Evolutionary conservation across 2,797 vertebrate genomes (phyloP).

Genomic region (Ctenopoma multispine): DNA sequence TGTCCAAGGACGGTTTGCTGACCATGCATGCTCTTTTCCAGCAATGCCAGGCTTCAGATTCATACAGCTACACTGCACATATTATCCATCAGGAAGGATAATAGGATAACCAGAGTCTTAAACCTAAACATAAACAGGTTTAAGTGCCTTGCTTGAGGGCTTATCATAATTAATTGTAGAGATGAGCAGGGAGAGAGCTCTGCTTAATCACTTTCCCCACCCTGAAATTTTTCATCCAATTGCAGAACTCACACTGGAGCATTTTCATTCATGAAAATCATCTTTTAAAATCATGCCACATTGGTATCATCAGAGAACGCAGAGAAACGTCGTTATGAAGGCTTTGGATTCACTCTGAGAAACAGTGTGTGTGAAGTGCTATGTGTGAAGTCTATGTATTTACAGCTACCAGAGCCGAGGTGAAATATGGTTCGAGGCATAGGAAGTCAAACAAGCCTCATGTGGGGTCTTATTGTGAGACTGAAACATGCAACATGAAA

Average conservation of each 20-base stretch:
- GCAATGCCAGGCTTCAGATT: slow-evolving; percentile 12
- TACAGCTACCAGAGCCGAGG: slow-evolving; percentile 4
- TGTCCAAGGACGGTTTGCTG: slow-evolving; percentile 64
- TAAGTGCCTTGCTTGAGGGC: slow-evolving; percentile 56
- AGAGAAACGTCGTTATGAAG: slow-evolving; percentile 13
- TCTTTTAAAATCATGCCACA: slow-evolving; percentile 26
- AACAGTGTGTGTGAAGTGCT: slow-evolving; percentile 14
- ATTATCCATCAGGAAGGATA: slow-evolving; percentile 50
- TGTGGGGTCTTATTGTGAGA: slow-evolving; percentile 5
- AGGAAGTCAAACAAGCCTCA: slow-evolving; percentile 29
- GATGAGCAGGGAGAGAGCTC: slow-evolving; percentile 44
- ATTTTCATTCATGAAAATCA: slow-evolving; percentile 13
- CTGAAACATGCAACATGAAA: no score
- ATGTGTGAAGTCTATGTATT: slow-evolving; percentile 16
- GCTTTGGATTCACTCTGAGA: not conserved
- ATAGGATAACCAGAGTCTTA: slow-evolving; percentile 63
- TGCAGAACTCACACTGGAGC: slow-evolving; percentile 21
- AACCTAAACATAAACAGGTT: slow-evolving; percentile 71
- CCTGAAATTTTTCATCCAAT: slow-evolving; percentile 31
- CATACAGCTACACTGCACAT: slow-evolving; percentile 28
- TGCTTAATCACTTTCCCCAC: slow-evolving; percentile 48
- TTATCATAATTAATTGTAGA: slow-evolving; percentile 73
- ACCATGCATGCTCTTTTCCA: slow-evolving; percentile 47
- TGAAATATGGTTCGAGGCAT: slow-evolving; percentile 20
- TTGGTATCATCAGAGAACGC: not conserved